Evolutionary conservation across 2,888 invertebrate genomes (phyloP).

Genomic region (Gymnocheta viridis): DNA sequence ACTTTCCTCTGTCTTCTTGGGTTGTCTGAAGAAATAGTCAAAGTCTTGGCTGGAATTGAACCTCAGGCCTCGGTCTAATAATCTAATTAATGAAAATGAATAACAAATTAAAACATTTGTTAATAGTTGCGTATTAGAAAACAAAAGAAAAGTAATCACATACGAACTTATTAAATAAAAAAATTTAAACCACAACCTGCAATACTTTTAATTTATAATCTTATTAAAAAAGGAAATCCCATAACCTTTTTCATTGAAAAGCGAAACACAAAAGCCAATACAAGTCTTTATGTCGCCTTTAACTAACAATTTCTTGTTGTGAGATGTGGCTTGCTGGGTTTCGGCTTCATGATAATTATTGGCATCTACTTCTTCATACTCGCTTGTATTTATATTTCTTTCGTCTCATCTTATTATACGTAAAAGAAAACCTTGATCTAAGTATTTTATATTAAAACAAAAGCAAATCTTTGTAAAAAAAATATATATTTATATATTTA

Average conservation of each 20-base stretch:
- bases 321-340: slow-evolving; percentile 17
- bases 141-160: too few species aligned
- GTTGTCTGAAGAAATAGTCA: too few species aligned
- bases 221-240: slow-evolving; percentile 38
- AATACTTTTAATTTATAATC: background rate
- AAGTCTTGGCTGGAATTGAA: too few species aligned
- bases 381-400: background rate
- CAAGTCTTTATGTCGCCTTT: slow-evolving; percentile 52
- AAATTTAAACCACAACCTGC: background rate
- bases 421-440: slow-evolving; percentile 61
- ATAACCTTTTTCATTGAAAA: slow-evolving; percentile 24
- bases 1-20: too few species aligned
- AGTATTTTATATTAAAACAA: slow-evolving; percentile 50
- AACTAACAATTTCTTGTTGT: slow-evolving; percentile 21
- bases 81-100: too few species aligned
- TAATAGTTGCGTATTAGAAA: too few species aligned
- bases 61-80: too few species aligned
- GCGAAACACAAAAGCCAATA: slow-evolving; percentile 6
- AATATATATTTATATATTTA: too few species aligned
- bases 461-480: slow-evolving; percentile 5
- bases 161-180: background rate
- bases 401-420: slow-evolving; percentile 5
- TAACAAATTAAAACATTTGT: too few species aligned
- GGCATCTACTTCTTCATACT: background rate
- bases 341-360: slow-evolving; percentile 24